phyloP scores from a whole-genome alignment of 2,797 vertebrate genomes.

The Crenichthys baileyi region DNA sequence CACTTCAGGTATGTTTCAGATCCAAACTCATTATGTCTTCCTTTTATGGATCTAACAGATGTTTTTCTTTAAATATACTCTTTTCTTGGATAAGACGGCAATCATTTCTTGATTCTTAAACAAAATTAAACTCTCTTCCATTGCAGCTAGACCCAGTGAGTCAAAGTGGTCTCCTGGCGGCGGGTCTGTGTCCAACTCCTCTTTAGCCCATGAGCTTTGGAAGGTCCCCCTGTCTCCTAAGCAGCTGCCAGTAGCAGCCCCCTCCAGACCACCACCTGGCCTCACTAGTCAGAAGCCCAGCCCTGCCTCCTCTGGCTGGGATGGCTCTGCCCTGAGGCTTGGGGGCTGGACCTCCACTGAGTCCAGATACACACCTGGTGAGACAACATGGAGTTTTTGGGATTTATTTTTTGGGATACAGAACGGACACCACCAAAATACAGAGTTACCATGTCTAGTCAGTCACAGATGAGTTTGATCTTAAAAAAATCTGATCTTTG shows the following conservation, averaged over 20 bases:
- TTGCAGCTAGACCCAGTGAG: constrained; percentile 95
- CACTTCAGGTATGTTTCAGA: constrained; percentile 90
- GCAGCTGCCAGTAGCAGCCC: constrained; percentile 93
- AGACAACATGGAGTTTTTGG: constrained; percentile 47
- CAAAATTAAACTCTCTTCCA: not conserved
- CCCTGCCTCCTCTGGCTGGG: constrained; percentile 91
- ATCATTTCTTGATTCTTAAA: not conserved
- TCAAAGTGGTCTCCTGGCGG: constrained; percentile 95
- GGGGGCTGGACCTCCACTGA: constrained; percentile 91
- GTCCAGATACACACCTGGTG: constrained; percentile 95
- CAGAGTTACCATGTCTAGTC: no score
- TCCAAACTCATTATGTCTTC: not conserved
- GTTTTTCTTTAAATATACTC: not conserved
- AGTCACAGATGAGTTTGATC: no score
- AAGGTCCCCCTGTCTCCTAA: constrained; percentile 98
- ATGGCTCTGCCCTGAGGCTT: constrained; percentile 87
- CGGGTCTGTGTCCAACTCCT: constrained; percentile 94
- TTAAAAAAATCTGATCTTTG: no score
- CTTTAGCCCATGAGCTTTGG: constrained; percentile 99
- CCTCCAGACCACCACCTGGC: constrained; percentile 95
- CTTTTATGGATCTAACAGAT: no score
- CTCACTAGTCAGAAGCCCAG: constrained; percentile 93
- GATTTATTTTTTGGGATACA: not conserved
- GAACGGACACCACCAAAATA: no score
- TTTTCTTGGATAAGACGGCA: not conserved